Evolutionary conservation across 2,888 invertebrate genomes (phyloP).

Genomic region (Calameuta idolon): DNA sequence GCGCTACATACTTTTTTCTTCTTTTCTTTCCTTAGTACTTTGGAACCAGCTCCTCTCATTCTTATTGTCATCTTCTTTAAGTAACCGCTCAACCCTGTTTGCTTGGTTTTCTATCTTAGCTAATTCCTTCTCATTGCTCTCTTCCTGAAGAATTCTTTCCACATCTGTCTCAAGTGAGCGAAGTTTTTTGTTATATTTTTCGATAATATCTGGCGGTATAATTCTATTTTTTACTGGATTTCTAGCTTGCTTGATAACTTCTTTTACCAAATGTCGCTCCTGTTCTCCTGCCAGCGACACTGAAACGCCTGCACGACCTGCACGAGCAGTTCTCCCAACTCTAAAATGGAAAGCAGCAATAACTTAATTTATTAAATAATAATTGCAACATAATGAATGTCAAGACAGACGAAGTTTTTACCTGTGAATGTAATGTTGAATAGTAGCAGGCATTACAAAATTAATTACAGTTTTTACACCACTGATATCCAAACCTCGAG

Average conservation of each 20-base stretch:
- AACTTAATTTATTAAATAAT: background rate
- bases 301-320: conserved; percentile 92
- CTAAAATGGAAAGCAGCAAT: conserved; percentile 47
- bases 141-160: conserved; percentile 84
- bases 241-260: conserved; percentile 87
- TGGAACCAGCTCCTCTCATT: conserved; percentile 86
- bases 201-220: conserved; percentile 89
- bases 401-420: conserved; percentile 42
- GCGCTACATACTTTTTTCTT: conserved; percentile 77
- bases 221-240: conserved; percentile 89
- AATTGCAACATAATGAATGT: background rate
- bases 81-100: conserved; percentile 76
- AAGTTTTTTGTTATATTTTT: conserved; percentile 84
- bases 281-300: conserved; percentile 95
- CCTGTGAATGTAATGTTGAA: conserved; percentile 97
- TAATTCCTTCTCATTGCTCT: conserved; percentile 84
- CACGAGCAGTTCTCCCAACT: conserved; percentile 96
- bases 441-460: conserved; percentile 92
- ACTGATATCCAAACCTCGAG: conserved; percentile 95
- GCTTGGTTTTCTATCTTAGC: conserved; percentile 88
- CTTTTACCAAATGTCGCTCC: conserved; percentile 91
- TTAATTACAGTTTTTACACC: conserved; percentile 98
- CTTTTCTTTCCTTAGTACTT: conserved; percentile 80
- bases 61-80: conserved; percentile 68
- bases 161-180: conserved; percentile 83